Evolutionary conservation across 2,797 vertebrate genomes (phyloP), one percentile per base, ranked within the genome.

Genomic region (Peromyscus nudipes): DNA sequence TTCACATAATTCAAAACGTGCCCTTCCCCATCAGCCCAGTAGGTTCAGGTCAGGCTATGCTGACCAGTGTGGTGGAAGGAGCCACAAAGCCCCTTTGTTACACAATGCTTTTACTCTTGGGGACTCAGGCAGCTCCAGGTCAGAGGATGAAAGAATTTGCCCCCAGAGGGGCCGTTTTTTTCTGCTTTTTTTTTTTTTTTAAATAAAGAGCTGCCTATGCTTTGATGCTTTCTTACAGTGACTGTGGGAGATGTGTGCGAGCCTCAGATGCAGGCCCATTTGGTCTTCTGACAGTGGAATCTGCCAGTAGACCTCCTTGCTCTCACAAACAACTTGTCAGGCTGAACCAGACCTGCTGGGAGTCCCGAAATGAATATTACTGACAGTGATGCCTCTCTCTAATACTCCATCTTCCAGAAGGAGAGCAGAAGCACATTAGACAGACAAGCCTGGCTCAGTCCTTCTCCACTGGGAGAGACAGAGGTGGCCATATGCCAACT

Each of bases 71-170:
- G 8, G 10, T 14, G 0, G 25, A 37, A 90, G 85, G 27, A 29
- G 16, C 57, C 0, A 1, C 49, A 77, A 94, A 92, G 25, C 4
- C 31, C 46, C 29, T 14, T 93, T n/a, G 29, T 77, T 77, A 25
- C 94, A 40, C 40, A 79, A 6, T 64, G 62, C 77, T 79, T 3
- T 29, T 0, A 0, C 25, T n/a, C 21, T 9, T 46, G 46, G 34
- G 17, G 37, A n/a, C 6, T 23, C 0, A 1, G n/a, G 31, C 1
- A 49, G 84, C 65, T 73, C 0, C 0, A n/a, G 52, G 65, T 60
- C 17, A 91, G 34, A 46, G 6, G 14, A 73, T 1, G 2, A 9
- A 76, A 5, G 3, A 17, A 21, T 1, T 31, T 52, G 69, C 17
- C n/a, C 13, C 37, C 9, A 40, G 88, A 9, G 71, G 31, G 52